These are phyloP conservation scores for Sisor rabdophorus DNA, from an alignment of 2,113 vertebrate genomes.

Conservation along the genomic window DNA sequence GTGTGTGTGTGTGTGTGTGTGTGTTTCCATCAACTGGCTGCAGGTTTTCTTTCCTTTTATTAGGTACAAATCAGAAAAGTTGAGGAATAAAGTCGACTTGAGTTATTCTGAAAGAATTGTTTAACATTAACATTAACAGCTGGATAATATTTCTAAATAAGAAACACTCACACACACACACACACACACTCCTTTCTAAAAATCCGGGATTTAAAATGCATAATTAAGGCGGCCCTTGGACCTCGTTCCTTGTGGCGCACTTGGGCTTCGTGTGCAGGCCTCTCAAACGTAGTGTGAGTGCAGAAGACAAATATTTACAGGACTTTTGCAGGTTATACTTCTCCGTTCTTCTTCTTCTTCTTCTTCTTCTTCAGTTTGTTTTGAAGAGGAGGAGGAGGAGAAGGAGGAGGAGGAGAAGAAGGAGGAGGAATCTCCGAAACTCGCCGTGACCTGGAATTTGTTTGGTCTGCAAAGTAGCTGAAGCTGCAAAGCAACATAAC, in stretches of 20 bases:
- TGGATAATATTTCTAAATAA: not conserved
- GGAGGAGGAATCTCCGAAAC: conserved; percentile 24
- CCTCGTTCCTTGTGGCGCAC: not conserved
- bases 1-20: too few species aligned
- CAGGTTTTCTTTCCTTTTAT: not conserved
- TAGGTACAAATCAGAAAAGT: not conserved
- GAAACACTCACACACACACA: not conserved
- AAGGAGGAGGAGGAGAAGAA: not conserved
- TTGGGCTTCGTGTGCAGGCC: not conserved
- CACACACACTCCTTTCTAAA: not conserved
- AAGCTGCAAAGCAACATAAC: conserved; percentile 6
- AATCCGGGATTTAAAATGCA: not conserved
- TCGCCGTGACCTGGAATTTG: conserved; percentile 20
- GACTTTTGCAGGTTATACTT: conserved; percentile 25
- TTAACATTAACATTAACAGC: not conserved
- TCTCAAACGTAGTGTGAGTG: conserved; percentile 14
- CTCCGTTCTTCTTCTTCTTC: conserved; percentile 2
- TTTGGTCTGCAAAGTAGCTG: conserved; percentile 17
- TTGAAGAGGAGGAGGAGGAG: too few species aligned
- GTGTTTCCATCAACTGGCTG: not conserved
- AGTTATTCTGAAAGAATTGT: not conserved
- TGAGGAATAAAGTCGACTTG: not conserved
- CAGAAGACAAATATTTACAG: conserved; percentile 42
- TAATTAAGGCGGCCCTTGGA: not conserved
- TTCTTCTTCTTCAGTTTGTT: too few species aligned